Evolutionary conservation across 2,113 vertebrate species (phyloP).

Genomic region (Patagioenas fasciata): DNA sequence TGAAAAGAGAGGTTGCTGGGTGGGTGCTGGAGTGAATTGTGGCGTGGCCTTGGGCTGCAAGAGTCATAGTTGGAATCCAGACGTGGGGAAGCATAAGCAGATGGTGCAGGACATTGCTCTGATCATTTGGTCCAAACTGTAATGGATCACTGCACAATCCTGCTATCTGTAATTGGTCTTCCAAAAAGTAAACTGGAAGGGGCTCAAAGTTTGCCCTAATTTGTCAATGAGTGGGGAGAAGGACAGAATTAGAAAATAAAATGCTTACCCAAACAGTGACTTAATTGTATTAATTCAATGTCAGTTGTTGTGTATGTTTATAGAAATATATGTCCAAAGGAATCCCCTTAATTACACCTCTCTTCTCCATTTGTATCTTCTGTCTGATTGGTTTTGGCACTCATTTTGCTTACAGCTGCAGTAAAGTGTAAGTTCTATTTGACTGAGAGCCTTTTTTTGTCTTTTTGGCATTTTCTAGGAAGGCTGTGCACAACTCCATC

Average conservation of each 20-base stretch:
- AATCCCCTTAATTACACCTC: background rate
- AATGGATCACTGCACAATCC: background rate
- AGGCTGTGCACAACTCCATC: background rate
- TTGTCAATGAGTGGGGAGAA: background rate
- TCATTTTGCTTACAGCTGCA: background rate
- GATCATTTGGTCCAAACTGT: background rate
- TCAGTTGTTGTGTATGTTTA: background rate
- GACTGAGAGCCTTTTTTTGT: background rate
- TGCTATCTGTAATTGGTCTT: background rate
- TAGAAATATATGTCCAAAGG: background rate
- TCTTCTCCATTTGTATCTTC: background rate
- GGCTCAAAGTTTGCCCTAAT: background rate
- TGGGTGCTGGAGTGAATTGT: background rate
- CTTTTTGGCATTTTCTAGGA: constrained; percentile 57
- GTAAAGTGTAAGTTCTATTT: background rate
- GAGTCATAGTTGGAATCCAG: background rate
- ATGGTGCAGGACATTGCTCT: background rate
- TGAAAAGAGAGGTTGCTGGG: background rate
- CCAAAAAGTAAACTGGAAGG: background rate
- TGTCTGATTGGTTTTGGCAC: background rate
- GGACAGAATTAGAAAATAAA: background rate
- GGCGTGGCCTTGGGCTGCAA: background rate
- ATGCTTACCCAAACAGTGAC: background rate
- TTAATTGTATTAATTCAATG: background rate
- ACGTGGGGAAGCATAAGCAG: background rate